Evolutionary conservation across 2,113 vertebrate species (phyloP).

Genomic region (Trichechus manatus): DNA sequence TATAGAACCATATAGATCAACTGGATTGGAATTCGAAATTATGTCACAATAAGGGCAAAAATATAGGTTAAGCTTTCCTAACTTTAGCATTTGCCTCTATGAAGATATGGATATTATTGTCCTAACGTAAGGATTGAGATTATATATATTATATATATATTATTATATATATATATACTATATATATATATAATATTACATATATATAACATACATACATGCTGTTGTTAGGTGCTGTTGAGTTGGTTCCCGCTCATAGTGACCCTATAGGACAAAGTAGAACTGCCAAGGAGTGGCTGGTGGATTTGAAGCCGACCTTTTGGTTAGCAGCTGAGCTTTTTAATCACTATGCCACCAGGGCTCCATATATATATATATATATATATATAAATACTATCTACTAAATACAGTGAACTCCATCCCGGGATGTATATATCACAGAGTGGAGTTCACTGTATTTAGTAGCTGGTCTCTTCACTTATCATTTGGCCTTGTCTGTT

Average conservation of each 20-base stretch:
- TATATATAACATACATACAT: neutral
- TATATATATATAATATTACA: too few species aligned
- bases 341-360: too few species aligned
- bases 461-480: neutral
- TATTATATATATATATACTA: neutral
- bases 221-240: too few species aligned
- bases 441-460: neutral
- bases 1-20: slow-evolving; percentile 4
- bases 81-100: neutral
- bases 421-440: neutral
- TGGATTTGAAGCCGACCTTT: too few species aligned
- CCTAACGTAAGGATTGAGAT: neutral
- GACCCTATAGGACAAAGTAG: too few species aligned
- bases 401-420: too few species aligned
- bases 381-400: too few species aligned
- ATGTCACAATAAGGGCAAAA: neutral
- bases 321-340: too few species aligned
- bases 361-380: too few species aligned
- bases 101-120: neutral
- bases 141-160: too few species aligned
- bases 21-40: neutral
- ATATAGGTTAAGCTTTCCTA: neutral
- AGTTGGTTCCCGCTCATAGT: too few species aligned
- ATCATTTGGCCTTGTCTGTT: neutral
- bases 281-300: too few species aligned